Percentiles rank a stretch among this genome's conserved stretches.
Conservation (phyloP, 2,113 vertebrate species). For the Nestor notabilis region DNA sequence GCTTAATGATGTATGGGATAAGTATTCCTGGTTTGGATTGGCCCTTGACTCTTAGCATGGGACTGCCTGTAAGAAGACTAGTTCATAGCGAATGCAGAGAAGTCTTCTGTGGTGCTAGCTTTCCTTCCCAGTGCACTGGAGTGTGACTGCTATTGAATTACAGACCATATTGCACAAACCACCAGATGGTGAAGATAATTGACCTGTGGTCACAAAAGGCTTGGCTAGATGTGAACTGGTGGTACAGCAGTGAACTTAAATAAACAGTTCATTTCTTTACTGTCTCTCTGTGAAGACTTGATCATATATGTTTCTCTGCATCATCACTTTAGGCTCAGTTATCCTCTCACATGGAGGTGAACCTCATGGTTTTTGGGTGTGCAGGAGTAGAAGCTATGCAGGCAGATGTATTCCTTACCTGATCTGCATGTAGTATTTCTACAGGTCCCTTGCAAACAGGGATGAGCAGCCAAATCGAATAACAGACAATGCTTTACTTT, state of each 20-base stretch:
- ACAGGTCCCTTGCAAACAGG: background rate
- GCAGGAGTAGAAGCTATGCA: background rate
- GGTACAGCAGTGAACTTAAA: background rate
- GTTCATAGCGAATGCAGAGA: background rate
- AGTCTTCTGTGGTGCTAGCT: background rate
- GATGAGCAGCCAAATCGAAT: background rate
- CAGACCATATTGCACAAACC: background rate
- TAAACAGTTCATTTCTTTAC: background rate
- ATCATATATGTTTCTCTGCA: background rate
- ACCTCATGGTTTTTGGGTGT: background rate
- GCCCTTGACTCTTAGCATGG: background rate
- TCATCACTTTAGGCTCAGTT: background rate
- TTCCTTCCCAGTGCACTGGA: background rate
- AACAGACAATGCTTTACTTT: background rate
- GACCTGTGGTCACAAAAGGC: constrained; percentile 1
- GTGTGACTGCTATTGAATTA: background rate
- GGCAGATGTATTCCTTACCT: background rate
- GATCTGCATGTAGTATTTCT: background rate
- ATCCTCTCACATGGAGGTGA: background rate
- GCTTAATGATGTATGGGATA: background rate
- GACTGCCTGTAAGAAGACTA: background rate
- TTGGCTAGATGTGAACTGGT: background rate
- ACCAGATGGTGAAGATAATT: constrained; percentile 3
- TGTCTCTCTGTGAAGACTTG: background rate
- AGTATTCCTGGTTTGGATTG: background rate